Percentiles rank a stretch among this genome's conserved stretches.
These are phyloP conservation scores for Abramis brama DNA, from an alignment of 2,113 vertebrate species.

Conservation along the genomic window DNA sequence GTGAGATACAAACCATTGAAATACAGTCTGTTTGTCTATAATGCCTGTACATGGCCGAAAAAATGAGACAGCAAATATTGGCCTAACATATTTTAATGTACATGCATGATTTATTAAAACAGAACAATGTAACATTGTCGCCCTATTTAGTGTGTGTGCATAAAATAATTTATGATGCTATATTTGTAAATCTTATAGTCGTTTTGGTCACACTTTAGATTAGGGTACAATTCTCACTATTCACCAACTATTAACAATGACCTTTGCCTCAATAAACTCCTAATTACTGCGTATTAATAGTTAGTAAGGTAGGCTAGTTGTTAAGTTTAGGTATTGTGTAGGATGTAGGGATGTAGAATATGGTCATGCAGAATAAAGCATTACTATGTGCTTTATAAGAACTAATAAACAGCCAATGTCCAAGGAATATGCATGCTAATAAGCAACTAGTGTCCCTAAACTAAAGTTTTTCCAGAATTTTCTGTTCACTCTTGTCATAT, in stretches of 20 bases:
- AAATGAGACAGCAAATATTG: slow-evolving; percentile 30
- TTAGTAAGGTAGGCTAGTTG: no score
- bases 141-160: neutral
- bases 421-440: no score
- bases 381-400: no score
- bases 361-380: no score
- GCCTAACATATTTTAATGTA: neutral
- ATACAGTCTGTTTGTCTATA: slow-evolving; percentile 57
- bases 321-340: no score
- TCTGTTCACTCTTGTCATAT: neutral
- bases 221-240: no score
- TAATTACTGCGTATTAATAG: no score
- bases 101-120: slow-evolving; percentile 13
- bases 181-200: neutral
- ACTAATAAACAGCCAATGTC: no score
- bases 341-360: no score
- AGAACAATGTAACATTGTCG: neutral
- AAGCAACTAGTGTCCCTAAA: no score
- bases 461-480: neutral
- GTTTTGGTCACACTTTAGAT: neutral
- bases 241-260: no score
- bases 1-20: slow-evolving; percentile 63
- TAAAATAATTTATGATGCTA: neutral
- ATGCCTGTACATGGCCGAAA: slow-evolving; percentile 55
- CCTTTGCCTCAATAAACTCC: no score